A percentile compares a stretch with the other conserved stretches of the same genome.
These are phyloP conservation scores for Polypedilum vanderplanki DNA, from an alignment of 1,140 invertebrate species.

Conservation along the genomic window DNA sequence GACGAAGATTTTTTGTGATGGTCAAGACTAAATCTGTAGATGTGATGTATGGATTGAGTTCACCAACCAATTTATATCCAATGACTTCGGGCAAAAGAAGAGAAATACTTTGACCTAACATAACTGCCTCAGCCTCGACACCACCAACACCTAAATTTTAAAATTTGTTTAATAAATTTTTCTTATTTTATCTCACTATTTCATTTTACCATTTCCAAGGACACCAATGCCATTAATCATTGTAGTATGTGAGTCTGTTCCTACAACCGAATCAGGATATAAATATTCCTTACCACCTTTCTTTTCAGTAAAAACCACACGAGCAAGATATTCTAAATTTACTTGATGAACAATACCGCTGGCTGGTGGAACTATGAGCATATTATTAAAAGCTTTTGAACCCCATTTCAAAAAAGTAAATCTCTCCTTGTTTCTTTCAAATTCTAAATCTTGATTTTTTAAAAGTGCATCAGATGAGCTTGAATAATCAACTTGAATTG, in stretches of 20 bases:
- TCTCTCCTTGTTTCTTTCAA: conserved; percentile 91
- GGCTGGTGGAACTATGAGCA: conserved; percentile 41
- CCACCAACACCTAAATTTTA: conserved; percentile 45
- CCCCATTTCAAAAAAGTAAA: conserved; percentile 98
- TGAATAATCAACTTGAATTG: conserved; percentile 92
- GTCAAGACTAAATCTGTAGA: conserved; percentile 97
- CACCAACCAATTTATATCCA: conserved; percentile 83
- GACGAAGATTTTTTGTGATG: conserved; percentile 92
- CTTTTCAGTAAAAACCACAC: conserved; percentile 82
- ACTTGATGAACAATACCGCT: conserved; percentile 98
- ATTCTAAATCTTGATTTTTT: conserved; percentile 94
- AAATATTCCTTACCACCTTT: conserved; percentile 47
- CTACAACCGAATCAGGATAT: conserved; percentile 96
- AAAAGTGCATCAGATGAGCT: conserved; percentile 79
- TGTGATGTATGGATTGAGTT: conserved; percentile 75
- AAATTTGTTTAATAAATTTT: too few relatives aligned
- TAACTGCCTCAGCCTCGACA: conserved; percentile 84
- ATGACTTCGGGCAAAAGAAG: conserved; percentile 95
- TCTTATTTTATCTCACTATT: too few relatives aligned
- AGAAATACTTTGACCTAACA: conserved; percentile 91
- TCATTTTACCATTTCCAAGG: conserved; percentile 46
- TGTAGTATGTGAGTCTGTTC: conserved; percentile 97
- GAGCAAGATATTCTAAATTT: conserved; percentile 90
- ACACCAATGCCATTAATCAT: conserved; percentile 94
- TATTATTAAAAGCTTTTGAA: conserved; percentile 89